Conservation (phyloP, 30 jellyfish, hydroid and myxozoan genomes). For the Rhopilema esculentum region DNA sequence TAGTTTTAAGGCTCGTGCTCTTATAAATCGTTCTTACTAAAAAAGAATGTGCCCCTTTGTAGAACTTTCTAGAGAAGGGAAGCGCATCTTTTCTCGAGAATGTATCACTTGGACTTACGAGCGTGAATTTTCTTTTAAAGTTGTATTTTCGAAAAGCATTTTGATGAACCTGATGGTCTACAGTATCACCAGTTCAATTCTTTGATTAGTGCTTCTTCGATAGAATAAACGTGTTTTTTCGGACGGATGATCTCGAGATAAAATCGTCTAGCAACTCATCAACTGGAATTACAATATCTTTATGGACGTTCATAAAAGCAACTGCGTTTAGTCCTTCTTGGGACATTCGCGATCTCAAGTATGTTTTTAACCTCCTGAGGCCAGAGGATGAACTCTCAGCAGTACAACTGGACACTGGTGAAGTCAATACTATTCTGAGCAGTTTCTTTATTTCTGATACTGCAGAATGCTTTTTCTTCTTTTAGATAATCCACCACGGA, state of each 20-base stretch:
- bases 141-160: too few relatives aligned
- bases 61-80: too few relatives aligned
- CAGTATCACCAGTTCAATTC: conserved; percentile 45
- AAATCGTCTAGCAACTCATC: too few relatives aligned
- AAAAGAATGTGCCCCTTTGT: too few relatives aligned
- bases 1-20: too few relatives aligned
- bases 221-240: conserved; percentile 42
- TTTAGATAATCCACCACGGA: conserved; percentile 36
- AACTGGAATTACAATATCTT: conserved; percentile 18
- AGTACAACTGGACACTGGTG: conserved; percentile 45
- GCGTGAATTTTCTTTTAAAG: too few relatives aligned
- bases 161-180: conserved; percentile 21
- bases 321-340: conserved; percentile 71
- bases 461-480: conserved; percentile 46
- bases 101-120: too few relatives aligned
- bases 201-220: conserved; percentile 42
- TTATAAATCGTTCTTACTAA: too few relatives aligned
- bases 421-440: conserved; percentile 34
- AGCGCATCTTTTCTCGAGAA: too few relatives aligned
- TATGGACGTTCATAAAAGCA: conserved; percentile 48
- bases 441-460: conserved; percentile 46
- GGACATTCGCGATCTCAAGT: conserved; percentile 50
- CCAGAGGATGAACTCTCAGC: conserved; percentile 68
- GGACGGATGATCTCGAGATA: conserved; percentile 10
- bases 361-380: conserved; percentile 22